Base-by-base conservation (phyloP, 2,797 vertebrate genomes). In the Falco rusticolus region DNA sequence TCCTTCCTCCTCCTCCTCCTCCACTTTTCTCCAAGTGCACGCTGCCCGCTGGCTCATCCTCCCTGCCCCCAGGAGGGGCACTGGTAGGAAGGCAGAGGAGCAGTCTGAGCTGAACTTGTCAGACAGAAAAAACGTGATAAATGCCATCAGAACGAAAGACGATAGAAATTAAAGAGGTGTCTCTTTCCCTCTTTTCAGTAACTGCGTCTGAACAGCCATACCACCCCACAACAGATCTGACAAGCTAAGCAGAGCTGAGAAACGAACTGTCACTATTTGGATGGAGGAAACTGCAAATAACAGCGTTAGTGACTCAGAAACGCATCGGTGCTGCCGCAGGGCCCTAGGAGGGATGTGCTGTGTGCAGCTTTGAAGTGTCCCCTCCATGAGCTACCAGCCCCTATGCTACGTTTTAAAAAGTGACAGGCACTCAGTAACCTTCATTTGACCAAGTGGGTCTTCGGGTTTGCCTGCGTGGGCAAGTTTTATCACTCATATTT, bases 121-220 rank as follows among this genome's bases (percentile, higher is more conserved):
- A 97, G 74, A 94, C 66, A 75, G 66, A 95, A 33, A 57, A 96
- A 92, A 96, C 93, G 65, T 95, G 95, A 93, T 95, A 96, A 95
- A 95, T 95, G 95, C 91, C 96, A 97, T 14, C 34, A 74, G 84
- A 97, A 93, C 68, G 61, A 96, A 97, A 96, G 84, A 95, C 0
- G 22, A 85, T 65, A 93, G 94, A 97, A 97, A 97, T 96, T 95
- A 98, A 95, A 78, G 64, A 94, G 76, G 31, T 71, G 91, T 94
- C 80, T 65, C 72, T 83, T 70, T 87, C 75, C 66, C 43, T 85
- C 47, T 92, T 93, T 82, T 95, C 81, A 85, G 69, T 79, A 92
- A 94, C 94, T 90, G 39, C 47, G 89, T 64, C 80, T 93, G 69
- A 95, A 84, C 70, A 96, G 57, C 89, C 89, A 76, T 11, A 91